These are phyloP conservation scores for Lamellibrachia satsuma DNA, from an alignment of 2,888 invertebrate genomes.

Conservation along the genomic window DNA sequence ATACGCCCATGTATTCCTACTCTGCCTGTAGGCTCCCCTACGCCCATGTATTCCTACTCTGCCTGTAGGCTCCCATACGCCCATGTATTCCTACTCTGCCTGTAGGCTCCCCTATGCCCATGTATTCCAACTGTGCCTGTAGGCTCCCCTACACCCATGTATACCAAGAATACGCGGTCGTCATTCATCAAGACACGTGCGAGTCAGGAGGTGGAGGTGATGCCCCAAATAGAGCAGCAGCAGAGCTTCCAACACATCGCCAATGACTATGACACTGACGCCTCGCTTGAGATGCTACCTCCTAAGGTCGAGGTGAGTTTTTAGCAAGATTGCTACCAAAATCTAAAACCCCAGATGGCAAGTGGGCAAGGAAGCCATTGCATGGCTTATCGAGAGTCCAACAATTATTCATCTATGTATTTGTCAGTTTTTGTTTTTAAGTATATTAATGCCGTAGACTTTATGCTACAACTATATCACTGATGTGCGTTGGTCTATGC, in stretches of 20 bases:
- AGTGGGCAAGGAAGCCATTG: no score
- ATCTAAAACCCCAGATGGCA: no score
- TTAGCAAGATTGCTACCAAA: neutral
- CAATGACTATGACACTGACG: neutral
- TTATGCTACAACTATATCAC: no score
- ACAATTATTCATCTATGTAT: no score
- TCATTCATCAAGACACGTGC: slow-evolving; percentile 47
- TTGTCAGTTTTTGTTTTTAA: no score
- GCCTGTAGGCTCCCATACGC: neutral
- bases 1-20: no score
- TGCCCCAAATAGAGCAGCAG: neutral
- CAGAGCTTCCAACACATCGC: neutral
- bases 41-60: neutral
- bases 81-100: neutral
- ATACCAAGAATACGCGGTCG: slow-evolving; percentile 54
- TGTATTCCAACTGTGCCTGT: no score
- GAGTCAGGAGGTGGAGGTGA: slow-evolving; percentile 33
- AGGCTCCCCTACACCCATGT: no score
- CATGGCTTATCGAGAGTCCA: no score
- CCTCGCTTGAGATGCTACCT: neutral
- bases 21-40: no score
- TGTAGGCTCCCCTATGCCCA: slow-evolving; percentile 52
- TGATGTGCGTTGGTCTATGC: no score
- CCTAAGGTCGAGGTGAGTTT: neutral
- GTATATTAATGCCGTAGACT: no score